phyloP scores from a whole-genome alignment of 2,888 invertebrate genomes.

The Nymphalis c-album region DNA sequence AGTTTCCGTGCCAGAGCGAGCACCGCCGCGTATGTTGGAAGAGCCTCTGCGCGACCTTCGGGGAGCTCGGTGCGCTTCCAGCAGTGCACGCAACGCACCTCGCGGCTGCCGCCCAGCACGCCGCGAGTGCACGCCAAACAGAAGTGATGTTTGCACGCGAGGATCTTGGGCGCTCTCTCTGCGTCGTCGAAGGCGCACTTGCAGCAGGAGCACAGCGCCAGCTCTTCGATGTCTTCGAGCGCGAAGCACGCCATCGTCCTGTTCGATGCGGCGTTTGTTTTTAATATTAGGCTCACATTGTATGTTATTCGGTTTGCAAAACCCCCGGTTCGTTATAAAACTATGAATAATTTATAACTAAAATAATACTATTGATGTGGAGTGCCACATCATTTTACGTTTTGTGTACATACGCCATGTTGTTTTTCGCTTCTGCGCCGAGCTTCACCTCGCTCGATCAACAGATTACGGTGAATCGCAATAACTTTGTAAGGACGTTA shows the following conservation, averaged over 20 bases:
- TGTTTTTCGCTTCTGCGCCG: conserved; percentile 48
- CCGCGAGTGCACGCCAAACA: conserved; percentile 88
- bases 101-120: conserved; percentile 84
- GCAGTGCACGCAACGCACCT: conserved; percentile 87
- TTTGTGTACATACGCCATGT: conserved; percentile 60
- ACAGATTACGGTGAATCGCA: conserved; percentile 52
- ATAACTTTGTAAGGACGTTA: conserved; percentile 42
- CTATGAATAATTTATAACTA: conserved; percentile 40
- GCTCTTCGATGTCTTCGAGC: conserved; percentile 86
- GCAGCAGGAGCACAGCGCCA: conserved; percentile 88
- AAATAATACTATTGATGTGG: conserved; percentile 45
- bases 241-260: conserved; percentile 80
- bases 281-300: conserved; percentile 39
- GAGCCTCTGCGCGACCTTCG: conserved; percentile 84
- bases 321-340: conserved; percentile 37
- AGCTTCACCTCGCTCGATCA: conserved; percentile 57
- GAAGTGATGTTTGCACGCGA: conserved; percentile 89
- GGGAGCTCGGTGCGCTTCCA: conserved; percentile 87
- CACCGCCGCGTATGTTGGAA: conserved; percentile 86
- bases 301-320: conserved; percentile 37
- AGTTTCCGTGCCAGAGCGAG: conserved; percentile 81
- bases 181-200: conserved; percentile 87
- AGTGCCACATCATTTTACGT: conserved; percentile 56
- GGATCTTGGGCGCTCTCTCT: conserved; percentile 86
- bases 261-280: conserved; percentile 33